Evolutionary conservation across 2,113 vertebrate species (phyloP).

Genomic region (Dipodomys merriami): DNA sequence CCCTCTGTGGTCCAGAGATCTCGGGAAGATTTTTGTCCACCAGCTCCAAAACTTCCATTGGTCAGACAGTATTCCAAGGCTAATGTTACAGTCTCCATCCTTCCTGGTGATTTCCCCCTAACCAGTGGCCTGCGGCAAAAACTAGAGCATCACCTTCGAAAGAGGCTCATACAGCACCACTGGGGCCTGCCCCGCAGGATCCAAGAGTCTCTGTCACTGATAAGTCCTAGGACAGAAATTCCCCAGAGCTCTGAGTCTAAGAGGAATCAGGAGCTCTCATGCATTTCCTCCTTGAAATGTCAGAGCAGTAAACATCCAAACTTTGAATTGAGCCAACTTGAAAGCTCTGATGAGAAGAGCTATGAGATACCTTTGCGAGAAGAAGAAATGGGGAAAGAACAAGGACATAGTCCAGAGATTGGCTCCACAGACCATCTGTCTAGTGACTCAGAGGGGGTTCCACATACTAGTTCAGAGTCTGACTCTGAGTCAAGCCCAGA

Average conservation of each 20-base stretch:
- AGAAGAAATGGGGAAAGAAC: not conserved
- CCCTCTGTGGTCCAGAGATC: not conserved
- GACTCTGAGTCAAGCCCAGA: not conserved
- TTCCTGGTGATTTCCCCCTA: not conserved
- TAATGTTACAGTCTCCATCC: not conserved
- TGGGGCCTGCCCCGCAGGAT: not conserved
- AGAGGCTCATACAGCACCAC: slow-evolving; percentile 30
- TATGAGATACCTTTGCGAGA: not conserved
- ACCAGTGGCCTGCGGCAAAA: not conserved
- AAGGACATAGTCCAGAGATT: not conserved
- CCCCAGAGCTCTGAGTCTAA: not conserved
- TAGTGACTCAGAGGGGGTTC: not conserved
- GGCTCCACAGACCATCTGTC: not conserved
- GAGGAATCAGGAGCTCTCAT: rapidly evolving
- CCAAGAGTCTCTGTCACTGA: not conserved
- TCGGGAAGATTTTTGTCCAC: not conserved
- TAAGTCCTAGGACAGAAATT: rapidly evolving
- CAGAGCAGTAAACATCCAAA: not conserved
- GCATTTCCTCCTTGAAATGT: not conserved
- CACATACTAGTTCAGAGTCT: rapidly evolving
- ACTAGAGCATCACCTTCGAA: slow-evolving; percentile 37
- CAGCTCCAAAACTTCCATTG: too few species aligned
- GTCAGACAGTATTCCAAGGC: not conserved
- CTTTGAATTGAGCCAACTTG: not conserved
- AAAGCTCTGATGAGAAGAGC: not conserved